Conservation (phyloP, 2,888 invertebrate genomes). For the Phanerotoma sp. region DNA sequence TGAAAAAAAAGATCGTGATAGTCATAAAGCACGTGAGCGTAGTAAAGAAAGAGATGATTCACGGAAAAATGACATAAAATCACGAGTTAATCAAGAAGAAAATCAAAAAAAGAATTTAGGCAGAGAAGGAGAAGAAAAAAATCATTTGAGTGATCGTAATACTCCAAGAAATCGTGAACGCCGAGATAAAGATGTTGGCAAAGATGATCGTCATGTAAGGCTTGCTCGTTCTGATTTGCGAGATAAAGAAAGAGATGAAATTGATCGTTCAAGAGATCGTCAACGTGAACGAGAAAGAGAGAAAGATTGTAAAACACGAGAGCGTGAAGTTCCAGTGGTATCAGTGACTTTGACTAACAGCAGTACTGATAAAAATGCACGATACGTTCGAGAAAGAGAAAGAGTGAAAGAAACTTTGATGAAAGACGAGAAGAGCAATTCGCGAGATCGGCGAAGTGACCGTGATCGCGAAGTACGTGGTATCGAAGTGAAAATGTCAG, state of each 20-base stretch:
- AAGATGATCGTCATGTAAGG: conserved; percentile 44
- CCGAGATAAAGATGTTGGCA: conserved; percentile 48
- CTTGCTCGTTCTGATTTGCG: conserved; percentile 19
- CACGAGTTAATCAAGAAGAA: conserved; percentile 51
- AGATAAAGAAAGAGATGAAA: conserved; percentile 58
- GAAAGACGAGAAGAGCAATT: conserved; percentile 37
- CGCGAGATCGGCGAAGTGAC: conserved; percentile 44
- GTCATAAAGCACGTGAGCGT: conserved; percentile 48
- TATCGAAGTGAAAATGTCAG: conserved; percentile 19
- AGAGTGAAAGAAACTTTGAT: conserved; percentile 32
- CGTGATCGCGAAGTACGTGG: conserved; percentile 43
- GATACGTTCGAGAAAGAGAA: conserved; percentile 45
- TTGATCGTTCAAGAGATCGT: conserved; percentile 67
- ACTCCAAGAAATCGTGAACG: conserved; percentile 53
- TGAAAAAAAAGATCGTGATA: conserved; percentile 50
- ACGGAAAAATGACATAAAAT: conserved; percentile 43
- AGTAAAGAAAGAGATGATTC: conserved; percentile 49
- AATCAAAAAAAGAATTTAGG: conserved; percentile 49
- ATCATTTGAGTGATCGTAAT: conserved; percentile 60
- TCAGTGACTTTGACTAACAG: not conserved
- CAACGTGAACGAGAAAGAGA: conserved; percentile 58
- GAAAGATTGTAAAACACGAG: conserved; percentile 31
- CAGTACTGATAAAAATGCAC: conserved; percentile 38
- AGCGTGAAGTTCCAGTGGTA: conserved; percentile 41
- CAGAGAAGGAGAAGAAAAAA: conserved; percentile 47